These are phyloP conservation scores for Aphidius colemani DNA, from an alignment of 2,888 invertebrate genomes.

Conservation along the genomic window DNA sequence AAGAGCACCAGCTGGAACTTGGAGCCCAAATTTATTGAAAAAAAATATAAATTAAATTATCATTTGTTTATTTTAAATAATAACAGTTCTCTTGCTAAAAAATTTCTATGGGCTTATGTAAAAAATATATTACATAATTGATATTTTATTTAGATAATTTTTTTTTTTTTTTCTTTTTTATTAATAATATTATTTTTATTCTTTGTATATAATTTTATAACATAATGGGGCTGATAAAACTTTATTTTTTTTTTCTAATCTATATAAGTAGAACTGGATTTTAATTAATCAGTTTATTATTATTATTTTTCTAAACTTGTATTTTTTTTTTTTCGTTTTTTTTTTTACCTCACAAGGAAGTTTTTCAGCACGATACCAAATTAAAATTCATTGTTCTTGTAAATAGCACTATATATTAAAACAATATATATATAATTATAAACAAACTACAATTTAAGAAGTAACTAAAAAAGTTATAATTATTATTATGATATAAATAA, in stretches of 20 bases:
- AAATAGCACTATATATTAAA: slow-evolving; percentile 24
- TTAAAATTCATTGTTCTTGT: slow-evolving; percentile 31
- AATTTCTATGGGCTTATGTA: not conserved
- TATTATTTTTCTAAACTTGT: slow-evolving; percentile 12
- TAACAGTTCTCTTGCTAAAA: no score
- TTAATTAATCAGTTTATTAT: slow-evolving; percentile 2
- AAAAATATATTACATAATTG: not conserved
- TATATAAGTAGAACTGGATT: not conserved
- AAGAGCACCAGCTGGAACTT: no score
- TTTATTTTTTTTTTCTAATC: not conserved
- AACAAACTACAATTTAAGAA: not conserved
- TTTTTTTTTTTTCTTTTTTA: slow-evolving; percentile 9
- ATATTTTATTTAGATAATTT: not conserved
- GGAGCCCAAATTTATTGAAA: no score
- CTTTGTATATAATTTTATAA: slow-evolving; percentile 25
- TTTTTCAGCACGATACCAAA: slow-evolving; percentile 33
- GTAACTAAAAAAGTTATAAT: no score
- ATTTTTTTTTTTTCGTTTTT: slow-evolving; percentile 11
- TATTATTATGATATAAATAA: not conserved
- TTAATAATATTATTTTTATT: slow-evolving; percentile 19
- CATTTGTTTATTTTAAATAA: not conserved
- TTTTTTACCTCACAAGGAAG: slow-evolving; percentile 31
- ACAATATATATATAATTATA: not conserved
- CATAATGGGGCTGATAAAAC: slow-evolving; percentile 28
- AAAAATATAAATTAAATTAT: no score